A percentile compares a stretch with the other conserved stretches of the same genome.
Evolutionary conservation across 1,140 invertebrate genomes (phyloP).

Genomic region (Aphelenchoides avenae): DNA sequence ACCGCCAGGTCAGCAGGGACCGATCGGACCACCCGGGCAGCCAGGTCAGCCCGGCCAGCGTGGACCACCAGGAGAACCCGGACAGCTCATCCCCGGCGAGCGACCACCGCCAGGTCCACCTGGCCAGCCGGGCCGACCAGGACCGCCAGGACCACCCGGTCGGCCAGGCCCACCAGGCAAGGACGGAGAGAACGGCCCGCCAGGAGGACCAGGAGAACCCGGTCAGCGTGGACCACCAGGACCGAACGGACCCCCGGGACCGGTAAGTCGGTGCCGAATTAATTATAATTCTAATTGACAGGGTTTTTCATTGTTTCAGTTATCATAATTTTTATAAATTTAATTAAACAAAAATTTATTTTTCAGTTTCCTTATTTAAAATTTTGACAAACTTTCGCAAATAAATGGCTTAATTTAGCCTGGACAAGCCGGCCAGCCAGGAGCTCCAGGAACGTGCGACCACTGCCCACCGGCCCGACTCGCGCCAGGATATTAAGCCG

Average conservation of each 20-base stretch:
- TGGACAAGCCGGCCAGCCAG: conserved; percentile 39
- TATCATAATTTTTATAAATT: no score
- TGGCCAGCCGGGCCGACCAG: background rate
- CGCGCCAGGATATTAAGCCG: conserved; percentile 53
- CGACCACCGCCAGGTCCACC: conserved; percentile 43
- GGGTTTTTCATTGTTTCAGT: no score
- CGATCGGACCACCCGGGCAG: conserved; percentile 49
- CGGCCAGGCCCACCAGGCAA: conserved; percentile 44
- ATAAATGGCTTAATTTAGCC: no score
- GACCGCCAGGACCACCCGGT: conserved; percentile 35
- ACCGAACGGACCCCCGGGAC: no score
- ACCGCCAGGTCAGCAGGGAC: conserved; percentile 41
- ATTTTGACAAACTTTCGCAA: no score
- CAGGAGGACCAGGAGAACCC: conserved; percentile 45
- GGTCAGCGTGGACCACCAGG: conserved; percentile 37
- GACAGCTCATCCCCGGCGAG: conserved; percentile 50
- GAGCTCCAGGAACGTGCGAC: conserved; percentile 49
- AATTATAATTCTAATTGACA: no score
- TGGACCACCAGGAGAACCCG: conserved; percentile 55
- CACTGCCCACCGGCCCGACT: conserved; percentile 57
- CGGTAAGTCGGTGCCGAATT: no score
- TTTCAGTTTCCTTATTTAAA: no score
- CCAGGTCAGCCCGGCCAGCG: conserved; percentile 43
- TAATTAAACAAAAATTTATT: no score
- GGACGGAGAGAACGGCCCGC: conserved; percentile 41